phyloP scores from a whole-genome alignment of 2,113 vertebrate species.

The Phyllostomus hastatus region DNA sequence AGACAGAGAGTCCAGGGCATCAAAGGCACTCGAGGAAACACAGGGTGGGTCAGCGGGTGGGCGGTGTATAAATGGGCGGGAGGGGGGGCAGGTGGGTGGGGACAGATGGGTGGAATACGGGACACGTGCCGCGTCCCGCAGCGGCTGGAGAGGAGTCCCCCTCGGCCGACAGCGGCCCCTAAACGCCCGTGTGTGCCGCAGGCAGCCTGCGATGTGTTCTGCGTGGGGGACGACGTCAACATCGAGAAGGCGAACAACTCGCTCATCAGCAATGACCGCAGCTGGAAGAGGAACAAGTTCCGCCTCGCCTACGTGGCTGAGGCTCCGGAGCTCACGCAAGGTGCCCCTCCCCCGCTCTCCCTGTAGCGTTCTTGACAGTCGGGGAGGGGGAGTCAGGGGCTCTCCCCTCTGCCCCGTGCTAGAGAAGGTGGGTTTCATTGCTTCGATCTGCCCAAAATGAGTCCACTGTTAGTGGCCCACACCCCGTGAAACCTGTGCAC shows the following conservation, averaged over 20 bases:
- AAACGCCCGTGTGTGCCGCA: constrained; percentile 70
- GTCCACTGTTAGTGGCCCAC: fast-evolving
- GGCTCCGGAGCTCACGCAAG: constrained; percentile 92
- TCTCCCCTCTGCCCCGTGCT: fast-evolving
- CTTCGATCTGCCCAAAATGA: background rate
- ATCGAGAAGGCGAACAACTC: constrained; percentile 98
- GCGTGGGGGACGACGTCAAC: constrained; percentile 97
- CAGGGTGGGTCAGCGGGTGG: fast-evolving
- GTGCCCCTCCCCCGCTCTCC: constrained; percentile 62
- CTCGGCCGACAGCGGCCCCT: background rate
- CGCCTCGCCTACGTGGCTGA: constrained; percentile 92
- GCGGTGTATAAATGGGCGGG: fast-evolving
- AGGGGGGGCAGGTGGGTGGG: background rate
- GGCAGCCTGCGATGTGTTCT: constrained; percentile 99
- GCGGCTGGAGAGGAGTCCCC: background rate
- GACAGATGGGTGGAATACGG: background rate
- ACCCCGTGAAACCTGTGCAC: fast-evolving
- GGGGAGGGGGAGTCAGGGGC: fast-evolving
- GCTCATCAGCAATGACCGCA: constrained; percentile 96
- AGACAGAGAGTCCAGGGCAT: background rate
- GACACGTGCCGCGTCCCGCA: background rate
- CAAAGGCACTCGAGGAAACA: background rate
- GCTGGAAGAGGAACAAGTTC: constrained; percentile 99
- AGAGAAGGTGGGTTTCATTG: background rate
- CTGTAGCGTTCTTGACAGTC: fast-evolving